Evolutionary conservation across 2,797 vertebrate species (phyloP), one percentile per base, ranked within the genome.

Genomic region (Zonotrichia albicollis): DNA sequence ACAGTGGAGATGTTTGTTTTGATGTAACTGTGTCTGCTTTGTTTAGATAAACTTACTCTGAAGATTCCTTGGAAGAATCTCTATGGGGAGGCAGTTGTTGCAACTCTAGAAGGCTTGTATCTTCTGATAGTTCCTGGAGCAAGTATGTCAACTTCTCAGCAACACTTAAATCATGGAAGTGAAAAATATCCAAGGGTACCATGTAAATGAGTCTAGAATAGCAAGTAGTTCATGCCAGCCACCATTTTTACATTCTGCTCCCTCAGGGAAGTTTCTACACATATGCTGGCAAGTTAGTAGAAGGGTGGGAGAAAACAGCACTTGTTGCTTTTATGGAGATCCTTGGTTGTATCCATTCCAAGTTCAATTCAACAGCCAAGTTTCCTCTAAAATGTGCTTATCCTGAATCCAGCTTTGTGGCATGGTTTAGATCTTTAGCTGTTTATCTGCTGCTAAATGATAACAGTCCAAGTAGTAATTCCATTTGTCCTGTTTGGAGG

Each of bases 51-150:
- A 94, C 98, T 99, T 76, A 99, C 98, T 13, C 79, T 99, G 98
- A 99, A 99, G 97, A 99, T 99, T 92, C 99, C 99, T 53, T 99
- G 99, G 99, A 99, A 99, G 97, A 99, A 99, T 94, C 98, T 99
- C 40, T 99, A 99, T 89, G 99, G 96, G 6, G 99, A 99, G 40
- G 98, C 99, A 11, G 99, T 99, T 79, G 98, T 99, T 45, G 99
- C 99, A 16, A 98, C 98, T 5, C 93, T 99, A 80, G 99, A 99
- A 53, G 99, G 99, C 60, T 98, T 99, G 16, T 99, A 99, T 97
- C 98, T 99, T 51, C 98, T 99, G 27, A 97, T 99, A 14, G 99
- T 99, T 84, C 99, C 99, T 73, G 99, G 99, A 97, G 98, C 99
- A 97, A 99, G 99, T 99, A 98, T 93, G 99, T 98, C 53, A 68